Base-by-base conservation (phyloP, 2,888 invertebrate genomes). In the Ametastegia equiseti region DNA sequence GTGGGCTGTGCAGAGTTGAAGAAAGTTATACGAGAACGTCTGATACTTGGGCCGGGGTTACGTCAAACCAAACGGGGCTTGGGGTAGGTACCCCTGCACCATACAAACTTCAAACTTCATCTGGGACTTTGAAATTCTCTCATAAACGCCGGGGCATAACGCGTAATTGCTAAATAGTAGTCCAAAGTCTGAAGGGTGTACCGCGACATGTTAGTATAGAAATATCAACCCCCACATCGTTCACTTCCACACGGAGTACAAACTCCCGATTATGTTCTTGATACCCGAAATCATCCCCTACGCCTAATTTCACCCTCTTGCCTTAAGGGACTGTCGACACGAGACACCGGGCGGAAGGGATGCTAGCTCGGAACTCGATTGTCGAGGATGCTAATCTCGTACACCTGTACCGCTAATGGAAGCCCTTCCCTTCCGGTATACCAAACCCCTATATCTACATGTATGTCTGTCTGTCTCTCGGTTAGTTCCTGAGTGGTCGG, bases 51-150 rank as follows among this genome's bases (percentile, higher is more conserved):
- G n/a, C 82, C 80, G 7, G 83, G 88, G 88, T 33, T 50, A 45
- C 50, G 89, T 54, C 54, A 71, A 50, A 89, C 88, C 88, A 89
- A 89, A 89, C 88, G 85, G 82, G 86, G 87, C 87, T 86, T 86
- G 84, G 84, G 79, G 84, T 81, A 83, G 84, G 83, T 82, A 88
- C 87, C 84, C 86, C 86, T 85, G 85, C 42, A 83, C 84, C 86
- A 87, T 85, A 85, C 42, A 83, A 82, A 83, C 83, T 80, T 81
- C 71, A 85, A 85, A 84, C 84, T 85, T 73, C 73, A 82, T 77
- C 60, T 30, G 83, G 83, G 87, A 86, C 87, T 88, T 86, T 85
- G 84, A 83, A 80, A 83, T 83, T 81, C 84, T n/a, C 9, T 36
- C 54, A 27, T 73, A 54, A 73, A 50, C 36, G 73, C 27, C 7